Evolutionary conservation across 2,113 vertebrate genomes (phyloP), one percentile per base, ranked within the genome.

Genomic region (Sprattus sprattus): DNA sequence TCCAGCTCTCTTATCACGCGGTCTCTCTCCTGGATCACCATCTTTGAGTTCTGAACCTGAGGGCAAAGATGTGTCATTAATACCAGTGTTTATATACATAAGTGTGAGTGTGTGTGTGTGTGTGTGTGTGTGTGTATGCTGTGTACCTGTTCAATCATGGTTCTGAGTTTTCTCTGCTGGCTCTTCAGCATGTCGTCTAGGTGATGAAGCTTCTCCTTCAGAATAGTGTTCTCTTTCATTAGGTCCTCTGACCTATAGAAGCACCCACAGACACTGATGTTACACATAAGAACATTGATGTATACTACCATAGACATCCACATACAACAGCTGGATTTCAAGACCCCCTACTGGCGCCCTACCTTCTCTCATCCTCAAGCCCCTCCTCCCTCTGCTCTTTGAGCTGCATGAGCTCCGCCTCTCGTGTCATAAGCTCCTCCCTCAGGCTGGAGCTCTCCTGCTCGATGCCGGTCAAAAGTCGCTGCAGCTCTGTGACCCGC

Each of bases 141-240:
- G 15, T n/a, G 9, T 84, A 99, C 98, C 97, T 99, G 98, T 91
- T 98, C 97, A 1, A 99, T 99, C 98, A 99, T 99, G 88, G 98
- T 97, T 75, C 98, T 92, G 45, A 99, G 96, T 93, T 99, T 99
- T 86, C 98, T 95, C 88, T 99, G 98, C 90, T 99, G 98, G 88
- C 98, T 96, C 87, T 97, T 98, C 16, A 99, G 94, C 98, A 99
- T 99, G 93, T 99, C 97, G 0, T 99, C 97, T 90, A 99, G 92
- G 86, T 99, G 98, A 85, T 97, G 97, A 83, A 98, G 98, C 93
- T 99, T 99, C 91, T 99, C 97, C 86, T 95, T 96, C 88, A 99
- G 91, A 25, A 93, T 88, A 0, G 97, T 95, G 81, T 98, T 96
- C 78, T 98, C 97, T 92, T 95, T 97, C 91, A 98, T 96, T 93